A percentile compares a stretch with the other conserved stretches of the same genome.
Conservation (phyloP, 2,797 vertebrate species). For the Intellagama lesueurii region DNA sequence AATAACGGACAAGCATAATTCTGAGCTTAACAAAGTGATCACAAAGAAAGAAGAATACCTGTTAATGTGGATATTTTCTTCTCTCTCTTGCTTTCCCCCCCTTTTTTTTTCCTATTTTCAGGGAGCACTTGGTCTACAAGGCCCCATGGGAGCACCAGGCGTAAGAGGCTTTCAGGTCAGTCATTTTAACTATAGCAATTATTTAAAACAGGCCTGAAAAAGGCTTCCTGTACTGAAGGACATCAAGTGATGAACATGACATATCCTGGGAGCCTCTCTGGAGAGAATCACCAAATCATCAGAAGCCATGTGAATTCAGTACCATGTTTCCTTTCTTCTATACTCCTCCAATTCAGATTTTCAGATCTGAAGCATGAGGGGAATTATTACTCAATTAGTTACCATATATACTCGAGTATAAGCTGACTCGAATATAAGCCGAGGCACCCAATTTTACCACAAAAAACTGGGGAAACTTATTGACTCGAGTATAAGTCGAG, state of each 20-base stretch:
- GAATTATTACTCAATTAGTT: background rate
- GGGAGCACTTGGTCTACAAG: conserved; percentile 89
- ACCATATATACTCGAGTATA: no score
- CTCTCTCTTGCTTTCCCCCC: background rate
- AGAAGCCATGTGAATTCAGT: background rate
- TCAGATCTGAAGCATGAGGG: background rate
- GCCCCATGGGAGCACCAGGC: conserved; percentile 85
- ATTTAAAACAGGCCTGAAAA: rapidly evolving
- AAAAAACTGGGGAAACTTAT: no score
- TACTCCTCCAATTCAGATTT: background rate
- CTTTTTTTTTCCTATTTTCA: conserved; percentile 68
- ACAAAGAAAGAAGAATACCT: background rate
- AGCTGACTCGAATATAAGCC: no score
- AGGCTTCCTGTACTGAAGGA: background rate
- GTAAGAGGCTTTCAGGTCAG: conserved; percentile 94
- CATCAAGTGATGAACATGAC: background rate
- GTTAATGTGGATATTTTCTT: background rate
- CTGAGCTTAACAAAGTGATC: background rate
- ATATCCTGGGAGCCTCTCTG: background rate
- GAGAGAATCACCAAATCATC: background rate
- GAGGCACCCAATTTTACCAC: no score
- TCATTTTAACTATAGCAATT: background rate
- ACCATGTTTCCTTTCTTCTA: background rate
- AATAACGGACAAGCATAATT: no score
- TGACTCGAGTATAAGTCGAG: no score